Conservation (phyloP, 92 coral and sea anemone species). For the Pocillopora meandrina region DNA sequence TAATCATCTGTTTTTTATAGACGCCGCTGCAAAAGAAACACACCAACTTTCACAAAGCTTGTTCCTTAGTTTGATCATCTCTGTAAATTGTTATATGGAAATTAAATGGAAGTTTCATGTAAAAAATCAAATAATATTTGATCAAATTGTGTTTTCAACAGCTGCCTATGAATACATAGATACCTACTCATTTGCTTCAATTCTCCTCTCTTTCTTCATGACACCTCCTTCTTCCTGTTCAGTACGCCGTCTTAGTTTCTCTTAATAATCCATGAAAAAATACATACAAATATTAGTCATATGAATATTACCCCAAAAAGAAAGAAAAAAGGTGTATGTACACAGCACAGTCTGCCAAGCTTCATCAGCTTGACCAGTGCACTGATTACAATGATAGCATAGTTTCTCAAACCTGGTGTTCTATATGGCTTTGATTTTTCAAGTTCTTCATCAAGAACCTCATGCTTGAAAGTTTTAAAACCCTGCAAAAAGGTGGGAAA, state of each 20-base stretch:
- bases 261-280: conserved; percentile 28
- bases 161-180: not conserved
- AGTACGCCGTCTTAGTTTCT: conserved; percentile 87
- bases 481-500: conserved; percentile 50
- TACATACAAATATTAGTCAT: not conserved
- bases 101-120: too few relatives aligned
- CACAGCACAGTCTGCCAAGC: not conserved
- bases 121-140: too few relatives aligned
- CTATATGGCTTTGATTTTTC: conserved; percentile 93
- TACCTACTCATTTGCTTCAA: conserved; percentile 98
- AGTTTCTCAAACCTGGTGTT: conserved; percentile 67
- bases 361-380: not conserved
- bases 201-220: conserved; percentile 77
- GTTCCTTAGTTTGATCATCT: too few relatives aligned
- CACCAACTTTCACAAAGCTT: too few relatives aligned
- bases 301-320: not conserved
- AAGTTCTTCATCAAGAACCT: conserved; percentile 86
- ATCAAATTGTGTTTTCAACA: too few relatives aligned
- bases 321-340: not conserved
- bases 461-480: conserved; percentile 88
- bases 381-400: not conserved
- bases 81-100: too few relatives aligned
- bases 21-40: too few relatives aligned
- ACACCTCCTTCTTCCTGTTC: conserved; percentile 54
- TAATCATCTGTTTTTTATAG: too few relatives aligned